Percentiles rank a stretch among this genome's conserved stretches.
Evolutionary conservation across 1,140 invertebrate genomes (phyloP).

Genomic region (Myzus persicae): DNA sequence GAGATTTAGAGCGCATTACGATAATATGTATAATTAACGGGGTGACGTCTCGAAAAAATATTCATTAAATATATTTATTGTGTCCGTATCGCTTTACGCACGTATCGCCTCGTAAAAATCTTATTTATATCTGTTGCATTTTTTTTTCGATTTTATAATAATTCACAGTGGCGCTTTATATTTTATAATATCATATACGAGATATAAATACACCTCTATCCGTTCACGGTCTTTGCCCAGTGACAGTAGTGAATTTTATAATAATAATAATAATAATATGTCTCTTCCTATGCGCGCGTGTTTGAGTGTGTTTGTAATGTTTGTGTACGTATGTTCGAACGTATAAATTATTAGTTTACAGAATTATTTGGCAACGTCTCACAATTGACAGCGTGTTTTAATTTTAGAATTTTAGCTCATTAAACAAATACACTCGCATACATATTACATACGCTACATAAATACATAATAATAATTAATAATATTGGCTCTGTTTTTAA

Average conservation of each 20-base stretch:
- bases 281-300: not conserved
- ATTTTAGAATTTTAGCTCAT: slow-evolving; percentile 55
- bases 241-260: slow-evolving; percentile 46
- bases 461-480: too few relatives aligned
- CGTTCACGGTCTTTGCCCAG: slow-evolving; percentile 40
- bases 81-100: not conserved
- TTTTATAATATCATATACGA: not conserved
- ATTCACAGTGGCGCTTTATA: slow-evolving; percentile 17
- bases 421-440: slow-evolving; percentile 14
- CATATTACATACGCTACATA: not conserved
- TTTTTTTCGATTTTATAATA: not conserved
- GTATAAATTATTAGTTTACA: slow-evolving; percentile 56
- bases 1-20: slow-evolving; percentile 8
- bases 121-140: slow-evolving; percentile 14
- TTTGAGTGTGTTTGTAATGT: slow-evolving; percentile 27
- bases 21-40: slow-evolving; percentile 42
- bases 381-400: slow-evolving; percentile 46
- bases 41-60: slow-evolving; percentile 11
- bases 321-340: slow-evolving; percentile 45
- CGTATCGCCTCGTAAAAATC: not conserved
- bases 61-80: not conserved
- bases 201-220: slow-evolving; percentile 46
- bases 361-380: slow-evolving; percentile 53
- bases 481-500: too few relatives aligned
- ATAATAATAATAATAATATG: slow-evolving; percentile 11